Conservation (phyloP, 2,113 vertebrate species). For the Synodontis membranacea region DNA sequence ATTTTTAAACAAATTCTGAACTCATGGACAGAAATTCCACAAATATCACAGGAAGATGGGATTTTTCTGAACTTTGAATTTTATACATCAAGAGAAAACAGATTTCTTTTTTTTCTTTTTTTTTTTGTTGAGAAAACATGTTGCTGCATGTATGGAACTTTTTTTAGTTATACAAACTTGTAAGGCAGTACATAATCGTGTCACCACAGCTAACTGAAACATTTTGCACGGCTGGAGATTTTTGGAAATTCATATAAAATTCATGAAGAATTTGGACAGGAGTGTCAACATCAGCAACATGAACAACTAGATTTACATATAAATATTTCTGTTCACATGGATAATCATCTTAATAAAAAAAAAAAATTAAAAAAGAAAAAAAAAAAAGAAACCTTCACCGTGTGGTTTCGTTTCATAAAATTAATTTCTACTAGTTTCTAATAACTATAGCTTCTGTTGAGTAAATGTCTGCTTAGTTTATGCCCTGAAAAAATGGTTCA, state of each 20-base stretch:
- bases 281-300: neutral
- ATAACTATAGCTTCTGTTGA: neutral
- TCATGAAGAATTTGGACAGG: neutral
- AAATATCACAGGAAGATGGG: neutral
- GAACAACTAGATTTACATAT: neutral
- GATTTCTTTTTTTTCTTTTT: neutral
- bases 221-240: neutral
- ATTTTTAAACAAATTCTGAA: neutral
- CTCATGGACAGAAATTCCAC: neutral
- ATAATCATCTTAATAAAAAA: neutral
- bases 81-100: neutral
- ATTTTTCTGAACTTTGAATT: neutral
- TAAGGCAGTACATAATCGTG: neutral
- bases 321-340: conserved; percentile 16
- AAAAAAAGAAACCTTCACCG: neutral
- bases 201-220: neutral
- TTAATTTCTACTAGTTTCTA: neutral
- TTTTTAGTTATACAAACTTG: neutral
- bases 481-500: neutral
- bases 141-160: neutral
- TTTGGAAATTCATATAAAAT: neutral
- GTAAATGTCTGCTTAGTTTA: neutral
- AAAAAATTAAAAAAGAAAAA: neutral
- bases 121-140: neutral
- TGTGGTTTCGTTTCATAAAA: neutral